Base-by-base conservation (phyloP, 2,113 vertebrate species). In the Columba livia region DNA sequence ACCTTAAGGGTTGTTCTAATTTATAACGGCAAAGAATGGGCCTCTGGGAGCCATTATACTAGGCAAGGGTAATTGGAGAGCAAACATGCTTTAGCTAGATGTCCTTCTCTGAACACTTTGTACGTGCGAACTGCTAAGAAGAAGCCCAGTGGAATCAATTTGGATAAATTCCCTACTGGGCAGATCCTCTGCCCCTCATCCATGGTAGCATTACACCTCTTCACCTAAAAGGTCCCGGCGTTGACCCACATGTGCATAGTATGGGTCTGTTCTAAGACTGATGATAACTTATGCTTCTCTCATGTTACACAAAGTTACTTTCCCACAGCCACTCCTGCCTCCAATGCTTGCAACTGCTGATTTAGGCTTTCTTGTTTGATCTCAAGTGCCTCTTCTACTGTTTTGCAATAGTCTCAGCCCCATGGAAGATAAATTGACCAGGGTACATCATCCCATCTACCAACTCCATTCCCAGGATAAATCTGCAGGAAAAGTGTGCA, bases 1-100 rank as follows among this genome's bases (percentile, higher is more conserved):
- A 90, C 77, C 92, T 93, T 89, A 94, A 79, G 94, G 86, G 89
- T 85, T 95, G 79, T 89, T 94, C 78, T 92, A 89, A 97, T 95
- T 97, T 89, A 95, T 32, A 85, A 89, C 81, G 79, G 93, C 21
- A 10, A 69, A 65, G 80, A 95, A 82, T 66, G 66, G 18, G 54
- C 93, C 81, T 89, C 66, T 95, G 93, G 82, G 96, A 94, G 70
- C 73, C 78, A 77, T 97, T 94, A 92, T 21, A 50, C 31, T 15
- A 79, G 78, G 70, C 62, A 91, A 93, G 87, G 95, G 93, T 97
- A 95, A 95, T 91, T 93, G 93, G 81, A 88, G 95, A 87, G 89
- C 91, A 91, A 94, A 96, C 86, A 89, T 89, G 93, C 91, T 92
- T 86, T 75, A 91, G 91, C 89, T 72, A 77, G 81, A 82, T 50